Evolutionary conservation across 2,113 vertebrate genomes (phyloP).

Genomic region (Dunckerocampus dactyliophorus): DNA sequence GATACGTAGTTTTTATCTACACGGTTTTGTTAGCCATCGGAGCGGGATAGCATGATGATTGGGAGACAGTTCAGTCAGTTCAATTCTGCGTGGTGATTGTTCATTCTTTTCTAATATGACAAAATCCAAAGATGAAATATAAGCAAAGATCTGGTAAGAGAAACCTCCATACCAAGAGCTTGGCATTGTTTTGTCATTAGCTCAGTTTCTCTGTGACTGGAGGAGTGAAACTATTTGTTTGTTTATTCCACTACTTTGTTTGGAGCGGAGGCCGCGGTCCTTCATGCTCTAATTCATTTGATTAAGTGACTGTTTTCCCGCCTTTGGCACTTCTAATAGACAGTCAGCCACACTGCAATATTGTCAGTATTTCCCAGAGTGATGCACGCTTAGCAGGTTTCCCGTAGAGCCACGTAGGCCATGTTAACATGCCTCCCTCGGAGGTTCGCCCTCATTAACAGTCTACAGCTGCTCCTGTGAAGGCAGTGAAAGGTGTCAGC

Average conservation of each 20-base stretch:
- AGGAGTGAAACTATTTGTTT: conserved; percentile 22
- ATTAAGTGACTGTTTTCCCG: conserved; percentile 54
- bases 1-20: too few relatives aligned
- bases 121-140: neutral
- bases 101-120: neutral
- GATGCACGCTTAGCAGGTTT: conserved; percentile 32
- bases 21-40: neutral
- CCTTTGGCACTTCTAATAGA: conserved; percentile 39
- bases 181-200: neutral
- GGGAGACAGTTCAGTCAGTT: neutral
- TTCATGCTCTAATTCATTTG: conserved; percentile 68
- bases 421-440: conserved; percentile 19
- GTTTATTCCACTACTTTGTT: conserved; percentile 35
- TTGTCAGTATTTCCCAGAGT: conserved; percentile 48
- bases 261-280: conserved; percentile 31
- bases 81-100: neutral
- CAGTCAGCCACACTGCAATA: conserved; percentile 23
- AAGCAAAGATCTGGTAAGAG: too few relatives aligned
- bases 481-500: neutral
- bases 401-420: conserved; percentile 35
- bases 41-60: neutral
- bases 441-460: conserved; percentile 37
- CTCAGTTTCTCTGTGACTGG: conserved; percentile 13
- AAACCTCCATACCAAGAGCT: neutral
- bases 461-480: conserved; percentile 12